Evolutionary conservation across 1,140 invertebrate species (phyloP).

Genomic region (Cotesia glomerata): DNA sequence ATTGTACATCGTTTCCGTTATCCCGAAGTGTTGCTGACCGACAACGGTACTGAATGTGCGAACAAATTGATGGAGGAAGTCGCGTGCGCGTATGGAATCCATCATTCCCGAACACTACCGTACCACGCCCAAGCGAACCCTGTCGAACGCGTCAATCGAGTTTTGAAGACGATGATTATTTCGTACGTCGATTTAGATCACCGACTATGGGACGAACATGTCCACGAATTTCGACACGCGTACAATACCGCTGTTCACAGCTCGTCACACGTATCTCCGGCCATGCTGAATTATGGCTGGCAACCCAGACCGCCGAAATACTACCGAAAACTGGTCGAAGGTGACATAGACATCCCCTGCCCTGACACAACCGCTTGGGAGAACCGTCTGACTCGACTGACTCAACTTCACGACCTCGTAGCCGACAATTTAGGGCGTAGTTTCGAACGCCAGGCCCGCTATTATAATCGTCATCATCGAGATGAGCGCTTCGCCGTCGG

Average conservation of each 20-base stretch:
- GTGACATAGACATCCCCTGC: not conserved
- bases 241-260: conserved; percentile 54
- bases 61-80: not conserved
- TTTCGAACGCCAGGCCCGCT: no score
- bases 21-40: conserved; percentile 47
- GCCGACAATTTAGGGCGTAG: no score
- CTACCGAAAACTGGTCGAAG: not conserved
- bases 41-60: conserved; percentile 59
- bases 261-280: no score
- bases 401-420: not conserved
- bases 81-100: not conserved
- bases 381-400: not conserved
- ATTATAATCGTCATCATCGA: no score
- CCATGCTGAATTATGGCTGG: conserved; percentile 51
- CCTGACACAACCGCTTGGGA: no score
- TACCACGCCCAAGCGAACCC: conserved; percentile 48
- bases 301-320: not conserved
- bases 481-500: no score
- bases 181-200: conserved; percentile 42
- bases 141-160: conserved; percentile 3
- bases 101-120: conserved; percentile 29
- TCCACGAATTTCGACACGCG: conserved; percentile 53
- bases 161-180: conserved; percentile 1
- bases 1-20: conserved; percentile 44
- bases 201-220: conserved; percentile 45